Base-by-base conservation (phyloP, 2,797 vertebrate species). In the Morelia viridis region DNA sequence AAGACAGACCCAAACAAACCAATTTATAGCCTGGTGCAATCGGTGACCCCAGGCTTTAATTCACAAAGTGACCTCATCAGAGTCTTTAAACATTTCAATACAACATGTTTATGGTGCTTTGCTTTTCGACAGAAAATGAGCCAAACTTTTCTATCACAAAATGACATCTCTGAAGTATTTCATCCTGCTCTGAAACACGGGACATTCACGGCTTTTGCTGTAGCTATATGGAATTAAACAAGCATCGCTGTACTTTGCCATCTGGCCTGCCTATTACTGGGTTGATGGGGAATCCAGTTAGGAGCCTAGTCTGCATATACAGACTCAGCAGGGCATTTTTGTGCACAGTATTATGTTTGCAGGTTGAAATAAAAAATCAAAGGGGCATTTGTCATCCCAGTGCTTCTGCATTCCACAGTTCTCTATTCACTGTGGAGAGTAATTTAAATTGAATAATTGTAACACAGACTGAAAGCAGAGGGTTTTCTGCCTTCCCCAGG, bases 181-280 rank as follows among this genome's bases (percentile, higher is more conserved):
- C 46, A 89, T 91, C 65, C 26, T 87, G 85, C 28, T 87, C 50
- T 46, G 58, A 83, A 92, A 83, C 31, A 57, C 19, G 64, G 58
- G 31, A 35, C 35, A 46, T 46, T 68, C 31, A 24, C 85, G 58
- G 89, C 65, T 83, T 41, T 90, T 71, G 83, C 5, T 12, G 56
- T 65, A 88, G 56, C 3, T 62, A 19, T 31, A 26, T 3, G n/a
- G 71, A 92, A 35, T 35, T 93, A 92, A 92, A 90, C 58, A 93
- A 1, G 89, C 46, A 65, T 83, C 5, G 10, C 65, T 89, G 60
- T 90, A 24, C 26, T 90, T 0, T 71, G 28, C 92, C 60, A 92
- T 91, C 83, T 90, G 62, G 12, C n/a, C 93, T 88, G 91, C n/a
- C 65, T 92, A 13, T 76, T 93, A 60, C 58, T 62, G 88, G 71